Evolutionary conservation across 2,113 vertebrate species (phyloP).

Genomic region (Myodes glareolus): DNA sequence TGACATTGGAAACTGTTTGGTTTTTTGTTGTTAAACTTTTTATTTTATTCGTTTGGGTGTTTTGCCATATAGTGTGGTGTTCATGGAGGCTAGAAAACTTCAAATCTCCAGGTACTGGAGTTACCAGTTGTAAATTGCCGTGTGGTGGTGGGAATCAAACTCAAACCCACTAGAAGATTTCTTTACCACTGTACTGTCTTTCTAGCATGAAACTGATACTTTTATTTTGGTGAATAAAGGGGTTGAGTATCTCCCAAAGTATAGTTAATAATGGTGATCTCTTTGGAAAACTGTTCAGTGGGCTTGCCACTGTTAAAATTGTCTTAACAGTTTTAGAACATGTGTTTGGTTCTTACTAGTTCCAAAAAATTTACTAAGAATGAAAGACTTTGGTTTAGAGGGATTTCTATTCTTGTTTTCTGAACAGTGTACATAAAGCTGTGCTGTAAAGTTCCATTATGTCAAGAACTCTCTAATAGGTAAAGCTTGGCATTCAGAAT

Average conservation of each 20-base stretch:
- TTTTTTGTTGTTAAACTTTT: background rate
- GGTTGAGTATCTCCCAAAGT: background rate
- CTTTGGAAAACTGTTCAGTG: background rate
- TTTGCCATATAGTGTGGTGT: background rate
- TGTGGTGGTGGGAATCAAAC: background rate
- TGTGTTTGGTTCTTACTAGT: conserved; percentile 8
- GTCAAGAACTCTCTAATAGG: background rate
- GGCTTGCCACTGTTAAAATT: background rate
- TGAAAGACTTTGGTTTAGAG: conserved; percentile 32
- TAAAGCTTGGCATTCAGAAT: conserved; percentile 59
- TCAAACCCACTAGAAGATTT: background rate
- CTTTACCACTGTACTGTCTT: background rate
- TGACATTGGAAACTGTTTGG: background rate
- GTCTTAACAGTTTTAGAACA: background rate
- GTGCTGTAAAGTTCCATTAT: conserved; percentile 25
- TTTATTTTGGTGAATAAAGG: background rate
- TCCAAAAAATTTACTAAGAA: conserved; percentile 31
- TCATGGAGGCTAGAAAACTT: background rate
- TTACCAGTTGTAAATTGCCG: background rate
- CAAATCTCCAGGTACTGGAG: background rate
- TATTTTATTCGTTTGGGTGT: background rate
- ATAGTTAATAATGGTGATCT: background rate
- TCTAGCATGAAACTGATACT: background rate
- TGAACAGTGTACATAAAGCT: background rate
- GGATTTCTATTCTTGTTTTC: background rate